A percentile compares a stretch with the other conserved stretches of the same genome.
These are phyloP conservation scores for Lycocerus yunnanus DNA, from an alignment of 2,888 invertebrate species.

Conservation along the genomic window DNA sequence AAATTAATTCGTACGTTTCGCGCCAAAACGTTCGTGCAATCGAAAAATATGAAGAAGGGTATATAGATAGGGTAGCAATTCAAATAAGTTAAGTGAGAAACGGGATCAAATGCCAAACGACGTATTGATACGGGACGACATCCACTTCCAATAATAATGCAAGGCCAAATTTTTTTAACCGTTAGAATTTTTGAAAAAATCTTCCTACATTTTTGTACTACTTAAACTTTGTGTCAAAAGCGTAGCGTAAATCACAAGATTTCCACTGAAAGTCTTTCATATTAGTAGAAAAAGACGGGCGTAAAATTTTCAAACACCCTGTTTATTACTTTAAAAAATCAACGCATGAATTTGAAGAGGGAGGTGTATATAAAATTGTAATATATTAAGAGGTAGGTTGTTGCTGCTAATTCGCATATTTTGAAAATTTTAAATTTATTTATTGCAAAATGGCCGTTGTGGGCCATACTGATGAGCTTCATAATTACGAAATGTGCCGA, in stretches of 20 bases:
- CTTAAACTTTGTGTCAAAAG: neutral
- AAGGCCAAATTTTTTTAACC: neutral
- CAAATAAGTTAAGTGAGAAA: constrained; percentile 35
- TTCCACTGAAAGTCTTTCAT: neutral
- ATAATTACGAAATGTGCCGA: neutral
- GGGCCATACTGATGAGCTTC: neutral
- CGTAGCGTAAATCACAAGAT: neutral
- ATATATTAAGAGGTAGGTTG: neutral
- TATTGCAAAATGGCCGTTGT: neutral
- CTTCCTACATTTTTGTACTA: neutral
- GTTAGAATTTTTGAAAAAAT: neutral
- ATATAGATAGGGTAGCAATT: constrained; percentile 8
- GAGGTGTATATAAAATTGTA: neutral
- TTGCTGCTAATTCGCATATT: neutral
- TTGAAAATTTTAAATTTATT: neutral
- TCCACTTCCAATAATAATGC: neutral
- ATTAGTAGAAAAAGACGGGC: neutral
- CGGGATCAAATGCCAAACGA: constrained; percentile 37
- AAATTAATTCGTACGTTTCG: neutral
- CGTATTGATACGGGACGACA: neutral
- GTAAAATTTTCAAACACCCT: neutral
- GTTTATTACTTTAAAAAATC: neutral
- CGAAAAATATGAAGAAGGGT: neutral
- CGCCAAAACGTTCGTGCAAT: neutral
- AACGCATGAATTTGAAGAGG: neutral